Evolutionary conservation across 2,797 vertebrate species (phyloP).

Genomic region (Coregonus suidteri): DNA sequence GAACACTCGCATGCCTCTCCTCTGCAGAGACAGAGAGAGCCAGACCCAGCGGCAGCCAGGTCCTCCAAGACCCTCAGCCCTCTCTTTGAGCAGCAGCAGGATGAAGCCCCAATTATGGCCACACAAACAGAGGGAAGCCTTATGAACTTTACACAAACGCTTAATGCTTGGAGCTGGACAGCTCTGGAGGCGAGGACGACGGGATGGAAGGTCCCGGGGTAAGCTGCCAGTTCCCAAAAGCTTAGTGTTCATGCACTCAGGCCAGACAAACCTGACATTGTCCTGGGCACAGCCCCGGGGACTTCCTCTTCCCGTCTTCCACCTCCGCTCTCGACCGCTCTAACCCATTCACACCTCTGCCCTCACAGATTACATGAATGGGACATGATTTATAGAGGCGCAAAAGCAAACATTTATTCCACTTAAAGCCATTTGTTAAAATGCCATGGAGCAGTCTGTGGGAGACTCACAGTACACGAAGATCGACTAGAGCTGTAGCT

Average conservation of each 20-base stretch:
- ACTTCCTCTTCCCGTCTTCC: slow-evolving; percentile 66
- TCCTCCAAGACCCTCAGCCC: slow-evolving; percentile 54
- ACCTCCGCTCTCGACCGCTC: slow-evolving; percentile 28
- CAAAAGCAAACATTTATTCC: slow-evolving; percentile 69
- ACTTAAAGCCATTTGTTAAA: slow-evolving; percentile 53
- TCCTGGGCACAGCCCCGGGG: slow-evolving; percentile 66
- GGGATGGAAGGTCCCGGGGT: slow-evolving; percentile 68
- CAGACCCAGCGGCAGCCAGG: slow-evolving; percentile 52
- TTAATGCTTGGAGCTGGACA: slow-evolving; percentile 68
- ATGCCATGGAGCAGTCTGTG: slow-evolving; percentile 15
- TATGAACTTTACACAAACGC: slow-evolving; percentile 83
- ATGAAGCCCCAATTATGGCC: slow-evolving; percentile 74
- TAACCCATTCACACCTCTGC: slow-evolving; percentile 34
- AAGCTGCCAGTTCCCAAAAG: slow-evolving; percentile 75
- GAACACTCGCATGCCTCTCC: slow-evolving; percentile 68
- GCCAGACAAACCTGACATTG: slow-evolving; percentile 79
- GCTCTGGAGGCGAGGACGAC: slow-evolving; percentile 61
- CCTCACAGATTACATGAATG: slow-evolving; percentile 51
- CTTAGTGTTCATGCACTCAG: slow-evolving; percentile 70
- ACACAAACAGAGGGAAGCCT: slow-evolving; percentile 79
- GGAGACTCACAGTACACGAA: slow-evolving; percentile 16
- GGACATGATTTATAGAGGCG: slow-evolving; percentile 52
- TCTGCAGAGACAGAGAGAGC: slow-evolving; percentile 70
- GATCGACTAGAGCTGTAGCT: slow-evolving; percentile 10
- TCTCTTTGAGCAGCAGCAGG: slow-evolving; percentile 74